A percentile compares a stretch with the other conserved stretches of the same genome.
Conservation (phyloP, 1,140 invertebrate genomes). For the Brachionus asplanchnoidis region DNA sequence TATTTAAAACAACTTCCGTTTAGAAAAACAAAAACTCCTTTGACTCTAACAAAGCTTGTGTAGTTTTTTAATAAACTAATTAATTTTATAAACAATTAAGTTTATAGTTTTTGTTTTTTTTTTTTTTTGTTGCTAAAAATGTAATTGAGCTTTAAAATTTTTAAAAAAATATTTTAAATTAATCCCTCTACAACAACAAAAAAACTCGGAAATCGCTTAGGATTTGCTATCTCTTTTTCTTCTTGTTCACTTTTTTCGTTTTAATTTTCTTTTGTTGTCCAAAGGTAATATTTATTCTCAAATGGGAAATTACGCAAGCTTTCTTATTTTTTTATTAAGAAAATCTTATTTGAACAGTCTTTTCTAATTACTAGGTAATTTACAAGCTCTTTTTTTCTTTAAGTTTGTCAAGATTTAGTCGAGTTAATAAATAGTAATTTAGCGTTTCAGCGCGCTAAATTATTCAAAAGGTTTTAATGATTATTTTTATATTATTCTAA, state of each 20-base stretch:
- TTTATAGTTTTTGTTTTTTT: background rate
- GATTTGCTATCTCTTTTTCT: background rate
- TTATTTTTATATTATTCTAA: background rate
- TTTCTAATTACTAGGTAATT: background rate
- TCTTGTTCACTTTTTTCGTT: background rate
- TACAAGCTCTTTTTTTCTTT: background rate
- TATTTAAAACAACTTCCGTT: background rate
- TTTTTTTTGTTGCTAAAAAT: background rate
- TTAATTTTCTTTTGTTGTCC: background rate
- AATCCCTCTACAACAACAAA: background rate
- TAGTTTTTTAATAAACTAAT: background rate
- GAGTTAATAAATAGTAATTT: background rate
- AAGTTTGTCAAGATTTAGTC: background rate
- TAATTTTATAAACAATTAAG: constrained; percentile 32
- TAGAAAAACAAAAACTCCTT: background rate
- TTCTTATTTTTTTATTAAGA: background rate
- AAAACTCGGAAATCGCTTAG: background rate
- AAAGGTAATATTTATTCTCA: background rate
- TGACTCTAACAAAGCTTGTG: background rate
- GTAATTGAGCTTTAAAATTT: background rate
- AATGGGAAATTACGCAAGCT: constrained; percentile 13
- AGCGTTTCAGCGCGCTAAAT: background rate
- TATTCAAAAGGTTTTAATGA: background rate
- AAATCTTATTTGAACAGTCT: constrained; percentile 5
- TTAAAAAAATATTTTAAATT: constrained; percentile 28